Percentiles rank a stretch among this genome's conserved stretches.
These are phyloP conservation scores for Onychomys torridus DNA, from an alignment of 2,797 vertebrate species.

Conservation along the genomic window DNA sequence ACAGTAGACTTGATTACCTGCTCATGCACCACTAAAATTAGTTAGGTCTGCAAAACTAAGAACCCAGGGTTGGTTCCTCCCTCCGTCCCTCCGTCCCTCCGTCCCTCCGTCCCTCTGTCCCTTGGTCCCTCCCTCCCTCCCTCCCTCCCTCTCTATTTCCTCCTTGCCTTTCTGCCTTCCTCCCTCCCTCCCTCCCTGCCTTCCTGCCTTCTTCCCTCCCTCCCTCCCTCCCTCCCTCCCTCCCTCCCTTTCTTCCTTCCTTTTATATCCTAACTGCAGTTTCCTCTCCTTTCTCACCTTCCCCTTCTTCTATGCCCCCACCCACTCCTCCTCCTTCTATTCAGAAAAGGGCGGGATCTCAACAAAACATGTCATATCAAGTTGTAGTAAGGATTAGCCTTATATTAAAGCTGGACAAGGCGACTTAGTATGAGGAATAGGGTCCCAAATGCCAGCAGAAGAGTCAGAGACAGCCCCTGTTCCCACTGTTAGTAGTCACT, in stretches of 20 bases:
- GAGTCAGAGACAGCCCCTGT: not conserved
- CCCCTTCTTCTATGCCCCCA: not conserved
- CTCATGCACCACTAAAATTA: not conserved
- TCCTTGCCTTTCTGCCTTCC: too few species aligned
- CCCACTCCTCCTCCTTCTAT: not conserved
- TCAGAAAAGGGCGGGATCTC: not conserved
- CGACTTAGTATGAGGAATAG: not conserved
- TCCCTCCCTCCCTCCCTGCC: not conserved
- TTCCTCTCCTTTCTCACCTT: not conserved
- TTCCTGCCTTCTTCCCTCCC: not conserved
- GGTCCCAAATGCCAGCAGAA: not conserved
- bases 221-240: not conserved
- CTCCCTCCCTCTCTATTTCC: too few species aligned
- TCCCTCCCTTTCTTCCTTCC: not conserved
- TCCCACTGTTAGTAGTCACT: not conserved
- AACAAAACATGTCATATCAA: not conserved
- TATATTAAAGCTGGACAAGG: not conserved
- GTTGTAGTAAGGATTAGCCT: not conserved
- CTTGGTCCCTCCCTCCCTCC: too few species aligned
- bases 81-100: too few species aligned
- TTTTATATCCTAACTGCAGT: not conserved
- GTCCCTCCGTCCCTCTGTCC: not conserved
- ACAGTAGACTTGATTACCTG: not conserved
- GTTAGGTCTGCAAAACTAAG: constrained; percentile 25
- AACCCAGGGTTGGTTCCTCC: not conserved